phyloP scores from a whole-genome alignment of 92 coral and sea anemone genomes.

The Epizoanthus illoricatus region DNA sequence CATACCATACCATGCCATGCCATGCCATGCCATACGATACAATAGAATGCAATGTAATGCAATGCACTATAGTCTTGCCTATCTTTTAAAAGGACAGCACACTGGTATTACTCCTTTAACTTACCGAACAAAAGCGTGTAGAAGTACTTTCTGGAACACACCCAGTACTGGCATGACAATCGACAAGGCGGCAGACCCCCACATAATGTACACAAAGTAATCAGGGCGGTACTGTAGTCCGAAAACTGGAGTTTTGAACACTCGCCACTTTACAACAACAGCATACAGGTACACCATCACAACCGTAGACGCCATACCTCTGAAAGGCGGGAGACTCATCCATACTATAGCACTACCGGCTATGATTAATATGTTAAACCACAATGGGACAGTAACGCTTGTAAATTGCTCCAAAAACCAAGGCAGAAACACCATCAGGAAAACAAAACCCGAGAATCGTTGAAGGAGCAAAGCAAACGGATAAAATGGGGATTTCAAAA shows the following conservation, averaged over 20 bases:
- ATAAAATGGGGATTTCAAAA: background rate
- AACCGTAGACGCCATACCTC: conserved; percentile 43
- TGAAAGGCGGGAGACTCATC: conserved; percentile 42
- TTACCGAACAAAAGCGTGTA: conserved; percentile 38
- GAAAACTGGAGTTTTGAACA: conserved; percentile 30
- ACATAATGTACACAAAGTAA: conserved; percentile 22
- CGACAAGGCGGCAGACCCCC: conserved; percentile 17
- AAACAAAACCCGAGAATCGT: conserved; percentile 15
- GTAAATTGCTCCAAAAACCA: conserved; percentile 45
- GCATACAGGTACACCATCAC: conserved; percentile 43
- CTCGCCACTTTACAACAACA: conserved; percentile 39
- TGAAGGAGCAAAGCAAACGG: conserved; percentile 25
- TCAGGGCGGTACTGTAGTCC: conserved; percentile 19
- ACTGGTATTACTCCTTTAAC: background rate
- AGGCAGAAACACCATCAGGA: conserved; percentile 39
- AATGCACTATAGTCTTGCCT: background rate
- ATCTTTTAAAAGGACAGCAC: background rate
- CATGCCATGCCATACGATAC: background rate
- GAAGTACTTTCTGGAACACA: conserved; percentile 36
- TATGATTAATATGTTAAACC: conserved; percentile 5
- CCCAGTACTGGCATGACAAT: conserved; percentile 33
- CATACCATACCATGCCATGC: background rate
- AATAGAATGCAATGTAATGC: background rate
- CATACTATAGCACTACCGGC: conserved; percentile 19
- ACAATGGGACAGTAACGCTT: background rate